Evolutionary conservation across 2,888 invertebrate species (phyloP), one percentile per base, ranked within the genome.

Genomic region (Miltochrista miniata): DNA sequence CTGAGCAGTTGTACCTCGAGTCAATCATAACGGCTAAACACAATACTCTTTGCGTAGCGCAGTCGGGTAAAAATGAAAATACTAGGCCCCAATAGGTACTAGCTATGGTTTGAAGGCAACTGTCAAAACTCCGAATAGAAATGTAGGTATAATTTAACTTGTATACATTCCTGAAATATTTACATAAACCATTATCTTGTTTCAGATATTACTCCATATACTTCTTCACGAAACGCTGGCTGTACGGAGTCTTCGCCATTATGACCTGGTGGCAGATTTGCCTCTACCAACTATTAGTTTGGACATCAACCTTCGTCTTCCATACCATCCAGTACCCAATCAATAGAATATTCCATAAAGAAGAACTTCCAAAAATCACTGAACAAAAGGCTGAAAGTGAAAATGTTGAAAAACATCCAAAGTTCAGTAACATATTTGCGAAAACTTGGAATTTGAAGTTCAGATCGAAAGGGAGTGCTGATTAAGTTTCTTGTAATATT

Each of bases 191-290:
- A 31, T 10, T 1, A 52, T n/a, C 51, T 51, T 50, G 56, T 74
- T 87, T 1, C 87, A 89, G 82, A 0, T 90, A 88, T 61, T 91
- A 91, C 62, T 70, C 81, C 0, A 86, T 93, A 45, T 90, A 88
- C 74, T 87, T 91, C 68, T 62, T 86, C 65, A 72, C 86, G 7
- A 70, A 85, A 38, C 78, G 92, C 24, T 92, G 93, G 93, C 66
- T 93, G 3, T 93, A 93, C 74, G 87, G 85, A 1, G 75, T 93
- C 45, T 91, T 93, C 72, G 87, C 87, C 31, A 68, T 90, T 52
- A 82, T 93, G 83, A 87, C 81, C 57, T 92, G 93, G 92, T 88
- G 92, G 79, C 90, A 92, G 50, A 76, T 89, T 47, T 85, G 84
- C 59, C 54, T 88, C 0, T 86, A 79, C 76, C 88, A 90, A 56